Evolutionary conservation across 2,113 vertebrate species (phyloP), one percentile per base, ranked within the genome.

Genomic region (Montifringilla adamsi): DNA sequence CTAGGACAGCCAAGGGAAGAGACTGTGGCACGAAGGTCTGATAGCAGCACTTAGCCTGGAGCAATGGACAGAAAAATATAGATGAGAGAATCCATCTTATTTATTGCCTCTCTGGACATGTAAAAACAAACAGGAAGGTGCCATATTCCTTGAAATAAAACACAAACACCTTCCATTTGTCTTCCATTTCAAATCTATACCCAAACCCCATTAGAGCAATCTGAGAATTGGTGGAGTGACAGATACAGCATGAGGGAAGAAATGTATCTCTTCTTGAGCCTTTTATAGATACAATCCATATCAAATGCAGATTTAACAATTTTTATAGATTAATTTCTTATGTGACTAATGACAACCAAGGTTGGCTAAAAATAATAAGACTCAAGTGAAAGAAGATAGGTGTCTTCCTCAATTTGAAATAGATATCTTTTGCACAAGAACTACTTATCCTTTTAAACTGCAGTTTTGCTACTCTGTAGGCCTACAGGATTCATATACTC

Each of bases 161-260:
- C 2, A 56, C 43, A 28, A 70, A 49, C 22, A 22, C 15, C 44
- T 84, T 87, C 52, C 41, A 68, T 28, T 82, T 84, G 12, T 85
- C 89, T 93, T 68, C 13, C 17, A 47, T 89, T 91, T 93, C 89
- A 95, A 85, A 95, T 93, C 91, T 91, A 89, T 95, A 95, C 18
- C n/a, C 41, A 46, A 87, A 87, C 21, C 69, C 70, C 81, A 93
- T 91, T 83, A 94, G 21, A 87, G 41, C 58, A 62, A 79, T 66
- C 74, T 91, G n/a, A 26, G 56, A 62, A 94, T 33, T 44, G 47
- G 47, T 82, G 52, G 76, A 87, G 60, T 75, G 79, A 76, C 52
- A 87, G 77, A 76, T 81, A 46, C 4, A 89, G 70, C 62, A 87
- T 33, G 27, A 92, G 24, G 52, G 49, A 75, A 84, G 39, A 84